Evolutionary conservation across 2,113 vertebrate species (phyloP).

Genomic region (Halcyon senegalensis): DNA sequence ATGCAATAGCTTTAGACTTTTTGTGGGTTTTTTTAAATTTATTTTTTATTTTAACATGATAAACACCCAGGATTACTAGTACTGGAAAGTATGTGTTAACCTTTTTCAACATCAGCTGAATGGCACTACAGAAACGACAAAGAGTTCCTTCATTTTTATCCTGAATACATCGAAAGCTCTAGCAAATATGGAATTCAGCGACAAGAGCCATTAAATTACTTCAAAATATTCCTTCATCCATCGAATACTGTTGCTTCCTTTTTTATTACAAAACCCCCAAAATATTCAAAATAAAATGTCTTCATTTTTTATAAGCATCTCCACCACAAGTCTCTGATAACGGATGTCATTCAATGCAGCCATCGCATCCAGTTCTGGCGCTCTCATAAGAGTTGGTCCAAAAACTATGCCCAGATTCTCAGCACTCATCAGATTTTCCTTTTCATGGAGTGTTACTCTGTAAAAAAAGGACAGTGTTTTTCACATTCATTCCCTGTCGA

Average conservation of each 20-base stretch:
- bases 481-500: not conserved
- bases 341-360: constrained; percentile 95
- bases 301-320: constrained; percentile 97
- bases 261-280: constrained; percentile 74
- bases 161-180: constrained; percentile 80
- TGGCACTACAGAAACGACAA: constrained; percentile 74
- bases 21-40: not conserved
- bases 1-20: constrained; percentile 83
- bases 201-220: constrained; percentile 78
- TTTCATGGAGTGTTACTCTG: constrained; percentile 95
- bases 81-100: constrained; percentile 77
- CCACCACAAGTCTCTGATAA: constrained; percentile 98
- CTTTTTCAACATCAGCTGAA: constrained; percentile 77
- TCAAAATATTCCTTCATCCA: constrained; percentile 80
- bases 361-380: constrained; percentile 91
- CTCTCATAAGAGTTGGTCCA: constrained; percentile 95
- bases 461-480: constrained; percentile 6
- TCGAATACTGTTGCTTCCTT: constrained; percentile 67
- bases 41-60: constrained; percentile 75
- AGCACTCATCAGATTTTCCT: constrained; percentile 96
- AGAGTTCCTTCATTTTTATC: constrained; percentile 83
- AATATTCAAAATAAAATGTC: constrained; percentile 90
- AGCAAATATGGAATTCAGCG: constrained; percentile 71
- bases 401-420: constrained; percentile 98
- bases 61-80: constrained; percentile 81